Evolutionary conservation across 2,113 vertebrate genomes (phyloP), one percentile per base, ranked within the genome.

Genomic region (Vulpes lagopus): DNA sequence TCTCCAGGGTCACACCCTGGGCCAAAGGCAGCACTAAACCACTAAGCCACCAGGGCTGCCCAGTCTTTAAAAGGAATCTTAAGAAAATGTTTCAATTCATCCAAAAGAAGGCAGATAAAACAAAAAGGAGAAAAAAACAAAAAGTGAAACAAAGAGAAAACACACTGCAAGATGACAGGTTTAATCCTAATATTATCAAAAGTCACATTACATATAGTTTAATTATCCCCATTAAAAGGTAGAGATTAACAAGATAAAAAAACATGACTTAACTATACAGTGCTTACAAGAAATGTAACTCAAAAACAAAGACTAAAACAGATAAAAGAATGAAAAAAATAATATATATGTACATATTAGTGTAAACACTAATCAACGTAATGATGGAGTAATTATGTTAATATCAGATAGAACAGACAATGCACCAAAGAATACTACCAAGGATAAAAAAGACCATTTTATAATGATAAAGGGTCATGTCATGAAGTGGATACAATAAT

Each of bases 341-440:
- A 65, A 49, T 20, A 64, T 55, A n/a, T 17, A 78, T 8, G 1
- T 43, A 43, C 43, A 43, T 43, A 43, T 43, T 43, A 43, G 38
- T 4, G 3, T 59, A 79, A 95, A 91, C 11, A 79, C 53, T 51
- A 60, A 49, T 78, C 19, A 65, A 84, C 67, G 32, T n/a, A 89
- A 83, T 71, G 32, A 38, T 78, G 20, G 20, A 79, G 16, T 64
- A 27, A 38, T 30, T 25, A 35, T 59, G 23, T 78, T 76, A 73
- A 43, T n/a, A 82, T 74, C 11, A 80, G 9, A 53, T 17, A 85
- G 32, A 84, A 65, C 14, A 84, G 51, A 84, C 32, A 71, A 71
- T 32, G 78, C 22, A 76, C 30, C 49, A 89, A 93, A 96, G 15
- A 84, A 79, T n/a, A 96, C n/a, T 69, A 8, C 51, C 38, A 93